Evolutionary conservation across 1,140 invertebrate genomes (phyloP).

Genomic region (Orius laevigatus): DNA sequence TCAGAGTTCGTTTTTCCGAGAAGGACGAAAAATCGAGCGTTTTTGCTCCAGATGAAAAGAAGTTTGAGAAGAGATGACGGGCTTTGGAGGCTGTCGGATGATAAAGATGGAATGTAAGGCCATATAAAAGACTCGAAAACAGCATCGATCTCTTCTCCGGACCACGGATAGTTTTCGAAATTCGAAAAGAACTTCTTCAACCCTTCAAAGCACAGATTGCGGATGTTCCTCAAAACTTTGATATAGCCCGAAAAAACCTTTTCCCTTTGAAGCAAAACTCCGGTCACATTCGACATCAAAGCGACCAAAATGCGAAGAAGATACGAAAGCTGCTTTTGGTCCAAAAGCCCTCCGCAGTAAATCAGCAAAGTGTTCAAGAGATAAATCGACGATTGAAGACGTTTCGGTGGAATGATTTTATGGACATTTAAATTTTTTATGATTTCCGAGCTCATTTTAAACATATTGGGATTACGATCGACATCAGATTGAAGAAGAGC

Average conservation of each 20-base stretch:
- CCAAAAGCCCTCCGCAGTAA: conserved; percentile 64
- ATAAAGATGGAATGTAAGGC: conserved; percentile 59
- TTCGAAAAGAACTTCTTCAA: conserved; percentile 59
- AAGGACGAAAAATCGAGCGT: conserved; percentile 48
- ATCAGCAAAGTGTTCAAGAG: conserved; percentile 64
- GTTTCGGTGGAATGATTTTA: conserved; percentile 48
- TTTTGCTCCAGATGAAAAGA: conserved; percentile 54
- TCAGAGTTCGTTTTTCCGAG: conserved; percentile 47
- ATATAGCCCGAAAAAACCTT: conserved; percentile 43
- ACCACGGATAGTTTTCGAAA: conserved; percentile 63
- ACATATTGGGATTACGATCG: neutral
- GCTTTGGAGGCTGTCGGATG: conserved; percentile 63
- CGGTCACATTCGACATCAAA: conserved; percentile 41
- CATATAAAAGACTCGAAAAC: conserved; percentile 64
- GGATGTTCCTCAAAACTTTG: conserved; percentile 47
- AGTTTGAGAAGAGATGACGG: conserved; percentile 69
- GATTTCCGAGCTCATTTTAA: conserved; percentile 23
- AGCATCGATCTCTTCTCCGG: conserved; percentile 47
- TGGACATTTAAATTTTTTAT: conserved; percentile 35
- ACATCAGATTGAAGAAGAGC: conserved; percentile 41
- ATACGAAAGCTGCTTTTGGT: conserved; percentile 42
- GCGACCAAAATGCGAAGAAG: conserved; percentile 40
- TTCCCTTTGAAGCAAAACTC: conserved; percentile 35
- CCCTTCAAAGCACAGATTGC: conserved; percentile 37
- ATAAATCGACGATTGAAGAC: conserved; percentile 56